Percentiles rank a stretch among this genome's conserved stretches.
phyloP scores from a whole-genome alignment of 2,888 invertebrate genomes.

The Caenorhabditis doughertyi region DNA sequence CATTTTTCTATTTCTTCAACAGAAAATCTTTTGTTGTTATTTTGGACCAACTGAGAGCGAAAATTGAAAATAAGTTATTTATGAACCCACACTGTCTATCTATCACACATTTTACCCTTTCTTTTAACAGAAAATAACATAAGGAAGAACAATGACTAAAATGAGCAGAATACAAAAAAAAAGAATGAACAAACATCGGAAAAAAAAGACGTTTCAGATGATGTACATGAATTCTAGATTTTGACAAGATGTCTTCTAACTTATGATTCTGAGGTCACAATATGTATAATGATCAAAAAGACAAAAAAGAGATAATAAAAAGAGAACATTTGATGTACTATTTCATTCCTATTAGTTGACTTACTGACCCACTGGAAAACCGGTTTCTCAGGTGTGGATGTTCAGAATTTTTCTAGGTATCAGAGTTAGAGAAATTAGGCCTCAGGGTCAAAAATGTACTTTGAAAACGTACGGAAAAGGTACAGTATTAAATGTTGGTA shows the following conservation, averaged over 20 bases:
- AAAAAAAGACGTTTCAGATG: neutral
- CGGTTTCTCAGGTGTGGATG: neutral
- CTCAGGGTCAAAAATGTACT: no score
- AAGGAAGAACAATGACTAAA: no score
- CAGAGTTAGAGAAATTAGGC: neutral
- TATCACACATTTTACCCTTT: slow-evolving; percentile 4
- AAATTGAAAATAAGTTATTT: slow-evolving; percentile 3
- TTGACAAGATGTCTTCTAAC: no score
- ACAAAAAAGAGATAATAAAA: neutral
- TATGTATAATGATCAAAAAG: neutral
- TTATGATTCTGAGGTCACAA: slow-evolving; percentile 49
- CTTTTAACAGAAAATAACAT: neutral
- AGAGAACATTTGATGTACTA: slow-evolving; percentile 4
- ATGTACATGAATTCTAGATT: slow-evolving; percentile 52
- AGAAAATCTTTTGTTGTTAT: neutral
- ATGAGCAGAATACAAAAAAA: slow-evolving; percentile 32
- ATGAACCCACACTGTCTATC: neutral
- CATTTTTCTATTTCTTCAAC: neutral
- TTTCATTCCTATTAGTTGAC: neutral
- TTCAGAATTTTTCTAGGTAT: neutral
- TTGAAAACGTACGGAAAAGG: no score
- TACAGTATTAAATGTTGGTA: no score
- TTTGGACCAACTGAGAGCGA: neutral
- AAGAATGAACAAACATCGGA: slow-evolving; percentile 1
- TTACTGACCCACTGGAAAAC: slow-evolving; percentile 4